A percentile compares a stretch with the other conserved stretches of the same genome.
phyloP scores from a whole-genome alignment of 2,797 vertebrate species.

The Pygocentrus nattereri region DNA sequence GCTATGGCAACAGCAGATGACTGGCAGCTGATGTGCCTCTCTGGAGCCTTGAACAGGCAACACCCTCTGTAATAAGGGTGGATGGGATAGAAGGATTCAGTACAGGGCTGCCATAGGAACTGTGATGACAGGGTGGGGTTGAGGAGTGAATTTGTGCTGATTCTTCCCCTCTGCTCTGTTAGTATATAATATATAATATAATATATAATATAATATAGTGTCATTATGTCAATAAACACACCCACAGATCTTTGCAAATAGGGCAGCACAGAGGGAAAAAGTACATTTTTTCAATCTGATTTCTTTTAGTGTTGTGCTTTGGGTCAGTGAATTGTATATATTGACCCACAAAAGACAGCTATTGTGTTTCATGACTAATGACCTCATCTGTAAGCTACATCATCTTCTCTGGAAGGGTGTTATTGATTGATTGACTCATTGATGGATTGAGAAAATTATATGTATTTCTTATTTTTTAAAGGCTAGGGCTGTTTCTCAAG shows the following conservation, averaged over 20 bases:
- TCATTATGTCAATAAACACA: not conserved
- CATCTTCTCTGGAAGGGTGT: not conserved
- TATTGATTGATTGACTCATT: conserved; percentile 26
- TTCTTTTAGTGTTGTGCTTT: not conserved
- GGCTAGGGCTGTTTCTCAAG: not conserved
- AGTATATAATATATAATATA: no score
- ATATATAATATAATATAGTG: no score
- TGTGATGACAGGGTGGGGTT: conserved; percentile 1
- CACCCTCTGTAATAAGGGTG: conserved; percentile 26
- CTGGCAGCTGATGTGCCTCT: conserved; percentile 26
- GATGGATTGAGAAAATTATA: not conserved
- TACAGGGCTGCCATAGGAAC: conserved; percentile 17
- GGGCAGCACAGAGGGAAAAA: not conserved
- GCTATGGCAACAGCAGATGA: conserved; percentile 57
- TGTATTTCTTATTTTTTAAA: not conserved
- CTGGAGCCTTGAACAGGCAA: conserved; percentile 17
- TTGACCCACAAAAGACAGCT: conserved; percentile 7
- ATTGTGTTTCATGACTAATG: conserved; percentile 20
- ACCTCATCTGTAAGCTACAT: conserved; percentile 2
- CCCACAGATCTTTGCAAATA: not conserved
- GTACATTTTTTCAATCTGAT: not conserved
- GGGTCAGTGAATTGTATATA: not conserved
- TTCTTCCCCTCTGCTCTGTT: not conserved
- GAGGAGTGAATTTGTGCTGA: not conserved
- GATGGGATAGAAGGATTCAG: not conserved